Percentiles rank a stretch among this genome's conserved stretches.
Evolutionary conservation across 2,888 invertebrate genomes (phyloP).

Genomic region (Cerastoderma edule): DNA sequence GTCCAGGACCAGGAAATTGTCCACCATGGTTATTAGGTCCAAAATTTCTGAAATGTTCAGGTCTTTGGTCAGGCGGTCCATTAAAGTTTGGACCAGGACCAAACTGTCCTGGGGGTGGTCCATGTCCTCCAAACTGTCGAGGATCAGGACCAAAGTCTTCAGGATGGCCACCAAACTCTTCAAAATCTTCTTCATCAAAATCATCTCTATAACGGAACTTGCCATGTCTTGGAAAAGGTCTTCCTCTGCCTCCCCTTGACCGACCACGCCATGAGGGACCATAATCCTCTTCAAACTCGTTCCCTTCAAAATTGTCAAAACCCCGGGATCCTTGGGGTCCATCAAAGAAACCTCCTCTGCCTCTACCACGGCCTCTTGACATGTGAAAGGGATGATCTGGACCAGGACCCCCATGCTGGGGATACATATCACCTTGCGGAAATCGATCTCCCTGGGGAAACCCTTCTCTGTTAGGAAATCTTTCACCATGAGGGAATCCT

Average conservation of each 20-base stretch:
- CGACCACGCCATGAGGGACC: slow-evolving; percentile 6
- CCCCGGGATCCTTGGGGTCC: slow-evolving; percentile 4
- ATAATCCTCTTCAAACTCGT: slow-evolving; percentile 5
- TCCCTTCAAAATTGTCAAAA: slow-evolving; percentile 13
- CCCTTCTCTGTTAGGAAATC: background rate
- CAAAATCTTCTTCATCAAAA: slow-evolving; percentile 63
- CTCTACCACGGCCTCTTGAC: slow-evolving; percentile 14
- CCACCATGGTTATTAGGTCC: slow-evolving; percentile 16
- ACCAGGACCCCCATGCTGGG: slow-evolving; percentile 14
- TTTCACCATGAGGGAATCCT: background rate
- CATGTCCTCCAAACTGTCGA: background rate
- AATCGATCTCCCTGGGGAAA: background rate
- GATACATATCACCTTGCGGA: background rate
- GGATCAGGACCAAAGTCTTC: slow-evolving; percentile 18
- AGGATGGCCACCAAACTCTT: slow-evolving; percentile 31
- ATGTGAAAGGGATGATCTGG: slow-evolving; percentile 11
- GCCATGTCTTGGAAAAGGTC: slow-evolving; percentile 36
- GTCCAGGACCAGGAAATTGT: slow-evolving; percentile 31
- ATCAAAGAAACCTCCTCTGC: slow-evolving; percentile 8
- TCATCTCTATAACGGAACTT: slow-evolving; percentile 59
- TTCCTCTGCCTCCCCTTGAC: slow-evolving; percentile 27
- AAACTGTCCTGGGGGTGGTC: slow-evolving; percentile 1
- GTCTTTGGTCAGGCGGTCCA: background rate
- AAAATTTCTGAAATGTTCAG: background rate
- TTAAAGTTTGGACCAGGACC: background rate